Evolutionary conservation across 2,113 vertebrate genomes (phyloP).

Genomic region (Peucedramus taeniatus): DNA sequence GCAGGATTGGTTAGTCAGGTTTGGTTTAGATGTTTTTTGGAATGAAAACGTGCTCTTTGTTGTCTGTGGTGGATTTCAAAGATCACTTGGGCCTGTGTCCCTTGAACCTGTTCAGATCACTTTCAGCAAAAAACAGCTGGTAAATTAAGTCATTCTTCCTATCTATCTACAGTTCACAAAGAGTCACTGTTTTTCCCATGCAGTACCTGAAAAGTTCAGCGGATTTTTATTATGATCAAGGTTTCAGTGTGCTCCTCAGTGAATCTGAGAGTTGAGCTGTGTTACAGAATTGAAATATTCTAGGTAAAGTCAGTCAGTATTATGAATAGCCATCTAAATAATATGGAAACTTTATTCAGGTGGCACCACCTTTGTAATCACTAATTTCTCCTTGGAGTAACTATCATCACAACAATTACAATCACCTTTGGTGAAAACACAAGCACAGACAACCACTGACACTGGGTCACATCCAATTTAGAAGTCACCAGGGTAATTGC

Average conservation of each 20-base stretch:
- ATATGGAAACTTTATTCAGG: neutral
- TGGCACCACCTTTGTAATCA: neutral
- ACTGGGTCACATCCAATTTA: constrained; percentile 15
- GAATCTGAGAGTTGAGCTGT: neutral
- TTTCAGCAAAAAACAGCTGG: neutral
- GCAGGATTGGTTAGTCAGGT: neutral
- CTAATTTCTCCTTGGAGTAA: neutral
- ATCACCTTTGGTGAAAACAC: neutral
- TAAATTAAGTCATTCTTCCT: neutral
- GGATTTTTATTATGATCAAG: neutral
- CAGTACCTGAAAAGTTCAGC: neutral
- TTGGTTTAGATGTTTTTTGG: neutral
- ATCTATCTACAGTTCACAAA: neutral
- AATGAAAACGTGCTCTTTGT: neutral
- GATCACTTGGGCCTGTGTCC: neutral
- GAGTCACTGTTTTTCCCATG: neutral
- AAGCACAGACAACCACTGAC: neutral
- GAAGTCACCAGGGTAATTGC: constrained; percentile 10
- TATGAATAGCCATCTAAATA: neutral
- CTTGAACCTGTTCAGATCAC: neutral
- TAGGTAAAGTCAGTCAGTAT: neutral
- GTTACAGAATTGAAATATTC: neutral
- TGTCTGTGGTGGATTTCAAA: neutral
- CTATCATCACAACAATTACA: neutral
- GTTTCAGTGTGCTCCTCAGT: neutral